Base-by-base conservation (phyloP, 1,140 invertebrate genomes). In the Dendrolimus kikuchii region DNA sequence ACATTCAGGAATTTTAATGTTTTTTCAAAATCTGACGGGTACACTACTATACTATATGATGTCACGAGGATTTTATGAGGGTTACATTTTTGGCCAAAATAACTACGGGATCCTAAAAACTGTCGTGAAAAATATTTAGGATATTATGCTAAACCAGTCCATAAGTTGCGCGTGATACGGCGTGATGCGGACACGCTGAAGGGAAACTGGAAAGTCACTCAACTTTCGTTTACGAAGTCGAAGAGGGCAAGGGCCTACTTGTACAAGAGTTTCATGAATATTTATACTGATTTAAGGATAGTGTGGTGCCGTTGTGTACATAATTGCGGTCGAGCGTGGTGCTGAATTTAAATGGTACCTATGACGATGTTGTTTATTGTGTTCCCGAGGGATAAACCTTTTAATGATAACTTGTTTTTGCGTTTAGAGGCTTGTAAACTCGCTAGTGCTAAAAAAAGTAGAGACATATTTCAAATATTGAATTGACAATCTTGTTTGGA, bases 281-380 rank as follows among this genome's bases (percentile, higher is more conserved):
- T 78, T 74, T 71, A 78, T 76, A 68, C 62, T 59, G 66, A 72
- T 74, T 75, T 75, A 62, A 74, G 62, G 71, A 71, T 74, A 78
- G 68, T 71, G 64, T 60, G 59, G 60, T 63, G 60, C 48, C 59
- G 62, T 60, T 72, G 67, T 64, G 60, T 70, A 78, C 74, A 75
- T 72, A 71, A 71, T 69, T 68, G 68, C 63, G 58, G 62, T 55
- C 48, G 53, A 60, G 57, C 53, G 49, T 46, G 56, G 59, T 68
- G 49, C 68, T 62, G 62, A 72, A 74, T 71, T 64, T 62, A 65
- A 69, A 66, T 63, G 49, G 55, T 23, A 23, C 23, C 23, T 1
- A 23, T 23, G 23, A 23, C 23, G 23, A 3, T 23, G 23, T 23
- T 23, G 23, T 23, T 23, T 23, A 23, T 23, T 23, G 23, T 2